A percentile compares a stretch with the other conserved stretches of the same genome.
Evolutionary conservation across 1,140 invertebrate genomes (phyloP).

Genomic region (Anadara kagoshimensis): DNA sequence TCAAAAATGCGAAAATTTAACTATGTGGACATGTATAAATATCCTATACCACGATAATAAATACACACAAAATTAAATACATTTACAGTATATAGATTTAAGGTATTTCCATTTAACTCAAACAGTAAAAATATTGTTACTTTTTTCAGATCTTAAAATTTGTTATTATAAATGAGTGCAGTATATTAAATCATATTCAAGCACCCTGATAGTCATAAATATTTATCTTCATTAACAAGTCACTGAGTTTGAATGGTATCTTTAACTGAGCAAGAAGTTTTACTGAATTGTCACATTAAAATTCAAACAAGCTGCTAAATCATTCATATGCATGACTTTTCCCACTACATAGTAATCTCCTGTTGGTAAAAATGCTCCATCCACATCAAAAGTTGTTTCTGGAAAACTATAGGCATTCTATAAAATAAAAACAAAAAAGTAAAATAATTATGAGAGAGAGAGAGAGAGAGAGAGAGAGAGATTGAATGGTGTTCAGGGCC

Average conservation of each 20-base stretch:
- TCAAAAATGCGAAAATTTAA: too few species aligned
- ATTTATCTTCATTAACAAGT: background rate
- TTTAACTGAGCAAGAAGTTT: background rate
- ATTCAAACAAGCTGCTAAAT: slow-evolving; percentile 44
- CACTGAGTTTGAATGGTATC: background rate
- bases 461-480: too few species aligned
- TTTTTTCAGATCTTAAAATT: too few species aligned
- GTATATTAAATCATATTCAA: too few species aligned
- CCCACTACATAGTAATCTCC: slow-evolving; percentile 53
- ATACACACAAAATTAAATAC: too few species aligned
- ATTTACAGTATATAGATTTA: too few species aligned
- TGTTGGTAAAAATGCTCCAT: slow-evolving; percentile 41
- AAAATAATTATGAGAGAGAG: background rate
- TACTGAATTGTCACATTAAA: slow-evolving; percentile 20
- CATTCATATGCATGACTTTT: slow-evolving; percentile 37
- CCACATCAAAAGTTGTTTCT: slow-evolving; percentile 44
- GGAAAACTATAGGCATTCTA: slow-evolving; percentile 48
- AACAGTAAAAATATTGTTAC: too few species aligned
- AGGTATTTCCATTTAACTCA: too few species aligned
- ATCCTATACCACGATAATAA: too few species aligned
- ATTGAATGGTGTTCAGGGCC: too few species aligned
- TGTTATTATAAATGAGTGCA: too few species aligned
- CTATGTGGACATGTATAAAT: too few species aligned
- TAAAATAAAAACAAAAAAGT: background rate
- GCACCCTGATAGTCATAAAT: background rate